Percentiles rank a stretch among this genome's conserved stretches.
phyloP scores from a whole-genome alignment of 2,797 vertebrate genomes.

The Naso thynnoides region DNA sequence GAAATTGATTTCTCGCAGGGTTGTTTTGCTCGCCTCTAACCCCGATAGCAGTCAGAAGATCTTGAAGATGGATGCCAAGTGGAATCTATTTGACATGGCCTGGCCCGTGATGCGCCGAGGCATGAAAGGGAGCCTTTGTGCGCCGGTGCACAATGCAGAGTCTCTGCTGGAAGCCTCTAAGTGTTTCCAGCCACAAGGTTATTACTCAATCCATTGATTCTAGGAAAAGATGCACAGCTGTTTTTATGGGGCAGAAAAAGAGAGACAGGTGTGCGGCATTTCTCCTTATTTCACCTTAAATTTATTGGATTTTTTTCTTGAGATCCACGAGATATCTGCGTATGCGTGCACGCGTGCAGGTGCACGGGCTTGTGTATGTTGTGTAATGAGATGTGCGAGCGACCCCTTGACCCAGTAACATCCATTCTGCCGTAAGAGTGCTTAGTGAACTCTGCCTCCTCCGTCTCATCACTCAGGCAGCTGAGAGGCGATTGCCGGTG shows the following conservation, averaged over 20 bases:
- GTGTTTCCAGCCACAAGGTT: constrained; percentile 46
- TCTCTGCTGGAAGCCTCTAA: constrained; percentile 43
- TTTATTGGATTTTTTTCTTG: background rate
- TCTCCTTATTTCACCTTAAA: background rate
- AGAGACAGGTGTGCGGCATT: background rate
- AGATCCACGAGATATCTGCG: background rate
- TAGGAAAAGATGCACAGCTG: constrained; percentile 20
- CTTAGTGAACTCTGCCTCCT: constrained; percentile 73
- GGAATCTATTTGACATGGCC: constrained; percentile 62
- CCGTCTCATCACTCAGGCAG: constrained; percentile 79
- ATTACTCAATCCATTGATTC: constrained; percentile 38
- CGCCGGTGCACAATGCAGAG: constrained; percentile 5
- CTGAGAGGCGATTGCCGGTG: constrained; percentile 75
- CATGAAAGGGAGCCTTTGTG: constrained; percentile 69
- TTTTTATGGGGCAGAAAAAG: constrained; percentile 1
- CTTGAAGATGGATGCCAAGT: constrained; percentile 49
- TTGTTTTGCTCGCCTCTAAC: constrained; percentile 48
- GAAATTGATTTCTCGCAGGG: constrained; percentile 49
- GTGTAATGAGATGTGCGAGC: constrained; percentile 71
- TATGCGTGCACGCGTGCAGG: constrained; percentile 1
- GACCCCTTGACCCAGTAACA: constrained; percentile 78
- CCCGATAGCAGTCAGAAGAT: constrained; percentile 60
- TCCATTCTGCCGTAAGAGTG: constrained; percentile 70
- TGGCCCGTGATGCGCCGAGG: constrained; percentile 33
- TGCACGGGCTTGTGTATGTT: constrained; percentile 44